Base-by-base conservation (phyloP, 2,888 invertebrate genomes). In the Calameuta filiformis region DNA sequence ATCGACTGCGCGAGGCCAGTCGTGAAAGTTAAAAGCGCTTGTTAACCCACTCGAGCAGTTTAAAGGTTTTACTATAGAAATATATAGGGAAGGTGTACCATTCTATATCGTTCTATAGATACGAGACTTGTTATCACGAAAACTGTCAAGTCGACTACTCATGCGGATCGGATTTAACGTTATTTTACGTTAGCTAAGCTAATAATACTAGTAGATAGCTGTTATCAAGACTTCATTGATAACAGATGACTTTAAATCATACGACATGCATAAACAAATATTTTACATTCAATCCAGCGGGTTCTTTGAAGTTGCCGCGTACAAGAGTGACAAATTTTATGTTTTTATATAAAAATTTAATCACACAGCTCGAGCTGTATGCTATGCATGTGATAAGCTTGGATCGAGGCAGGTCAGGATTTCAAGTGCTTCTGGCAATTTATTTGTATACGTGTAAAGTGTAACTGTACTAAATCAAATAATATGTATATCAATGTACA, bases 21-120 rank as follows among this genome's bases (percentile, higher is more conserved):
- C 56, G 56, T 78, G 76, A 79, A 79, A 81, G 85, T 80, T 83
- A 81, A 85, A 85, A 84, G 82, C 79, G 35, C 81, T 80, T 78
- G 82, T 82, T 83, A 84, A 83, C 81, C 85, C 81, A 82, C 71
- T 75, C 83, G 85, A 82, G 33, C 68, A 73, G 79, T 79, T 74
- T 74, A 23, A 56, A 56, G 56, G 56, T 56, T 56, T 56, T 56
- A 23, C 56, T 56, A 56, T 56, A 23, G 56, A 56, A 56, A 56
- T 56, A 56, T 23, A 56, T 56, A 56, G 56, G 9, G 56, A 56
- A 56, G 23, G 23, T 56, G 23, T 23, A 56, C 23, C 56, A 9
- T 23, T 56, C 56, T 23, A 56, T 23, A 9, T 56, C 23, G 56
- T 56, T 56, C 23, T 2, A 23, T 23, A 56, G 56, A 56, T 23